Percentiles rank a stretch among this genome's conserved stretches.
phyloP scores from a whole-genome alignment of 2,888 invertebrate genomes.

The Heliconius aoede region DNA sequence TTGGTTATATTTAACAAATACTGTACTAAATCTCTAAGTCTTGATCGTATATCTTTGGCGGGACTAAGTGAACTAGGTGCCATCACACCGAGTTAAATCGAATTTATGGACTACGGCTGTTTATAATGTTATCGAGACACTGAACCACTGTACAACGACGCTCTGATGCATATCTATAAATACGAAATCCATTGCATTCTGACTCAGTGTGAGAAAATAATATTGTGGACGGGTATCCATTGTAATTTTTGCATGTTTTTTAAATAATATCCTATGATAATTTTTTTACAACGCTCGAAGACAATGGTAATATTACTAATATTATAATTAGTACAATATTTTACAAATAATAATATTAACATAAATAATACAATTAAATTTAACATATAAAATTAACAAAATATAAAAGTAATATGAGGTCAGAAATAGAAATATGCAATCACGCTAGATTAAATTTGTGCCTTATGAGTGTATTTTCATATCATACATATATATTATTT shows the following conservation, averaged over 20 bases:
- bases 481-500: too few relatives aligned
- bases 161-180: conserved; percentile 24
- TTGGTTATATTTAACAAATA: too few relatives aligned
- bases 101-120: conserved; percentile 11
- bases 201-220: conserved; percentile 2
- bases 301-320: not conserved
- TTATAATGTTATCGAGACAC: conserved; percentile 41
- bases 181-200: not conserved
- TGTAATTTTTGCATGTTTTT: not conserved
- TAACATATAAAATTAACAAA: not conserved
- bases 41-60: not conserved
- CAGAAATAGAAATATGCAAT: not conserved
- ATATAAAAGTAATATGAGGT: too few relatives aligned
- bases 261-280: not conserved
- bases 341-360: not conserved
- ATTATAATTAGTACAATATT: not conserved
- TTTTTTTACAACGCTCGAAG: not conserved
- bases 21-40: not conserved
- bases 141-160: conserved; percentile 24
- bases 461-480: too few relatives aligned
- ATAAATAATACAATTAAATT: not conserved
- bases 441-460: not conserved
- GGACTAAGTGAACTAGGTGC: not conserved
- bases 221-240: not conserved
- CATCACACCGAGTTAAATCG: not conserved